Percentiles rank a stretch among this genome's conserved stretches.
These are phyloP conservation scores for Siniperca scherzeri DNA, from an alignment of 2,797 vertebrate species.

Conservation along the genomic window DNA sequence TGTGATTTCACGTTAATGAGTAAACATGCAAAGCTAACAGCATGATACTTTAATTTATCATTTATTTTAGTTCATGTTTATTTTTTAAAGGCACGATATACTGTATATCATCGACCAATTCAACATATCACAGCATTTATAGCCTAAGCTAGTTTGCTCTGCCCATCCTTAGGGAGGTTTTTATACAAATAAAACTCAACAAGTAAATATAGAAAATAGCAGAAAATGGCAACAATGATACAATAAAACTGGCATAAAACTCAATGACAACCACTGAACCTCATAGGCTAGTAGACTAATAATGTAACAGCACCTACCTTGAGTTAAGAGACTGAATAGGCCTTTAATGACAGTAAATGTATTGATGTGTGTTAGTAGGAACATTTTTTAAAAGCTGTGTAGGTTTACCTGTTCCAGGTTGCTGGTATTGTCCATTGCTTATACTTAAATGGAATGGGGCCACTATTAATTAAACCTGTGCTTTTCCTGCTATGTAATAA, in stretches of 20 bases:
- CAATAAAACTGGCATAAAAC: neutral
- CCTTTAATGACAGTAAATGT: neutral
- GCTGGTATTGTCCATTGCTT: neutral
- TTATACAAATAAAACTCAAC: slow-evolving; percentile 3
- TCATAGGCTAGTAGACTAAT: neutral
- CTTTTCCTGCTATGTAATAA: neutral
- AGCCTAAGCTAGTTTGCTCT: neutral
- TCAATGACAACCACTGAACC: neutral
- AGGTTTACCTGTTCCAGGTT: neutral
- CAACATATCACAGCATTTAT: neutral
- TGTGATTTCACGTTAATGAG: neutral
- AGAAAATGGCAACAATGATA: neutral
- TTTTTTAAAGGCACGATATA: neutral
- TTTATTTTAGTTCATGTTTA: neutral
- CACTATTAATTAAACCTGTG: neutral
- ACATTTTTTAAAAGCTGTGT: too few relatives aligned
- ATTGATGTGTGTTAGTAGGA: neutral
- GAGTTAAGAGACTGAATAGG: neutral
- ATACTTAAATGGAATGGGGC: neutral
- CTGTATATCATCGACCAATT: neutral
- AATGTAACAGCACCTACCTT: neutral
- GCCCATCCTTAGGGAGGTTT: too few relatives aligned
- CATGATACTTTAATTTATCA: neutral
- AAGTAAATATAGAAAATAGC: neutral
- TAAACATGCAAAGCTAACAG: neutral